A percentile compares a stretch with the other conserved stretches of the same genome.
Conservation (phyloP, 2,113 vertebrate genomes). For the Drymodes brunneopygia region DNA sequence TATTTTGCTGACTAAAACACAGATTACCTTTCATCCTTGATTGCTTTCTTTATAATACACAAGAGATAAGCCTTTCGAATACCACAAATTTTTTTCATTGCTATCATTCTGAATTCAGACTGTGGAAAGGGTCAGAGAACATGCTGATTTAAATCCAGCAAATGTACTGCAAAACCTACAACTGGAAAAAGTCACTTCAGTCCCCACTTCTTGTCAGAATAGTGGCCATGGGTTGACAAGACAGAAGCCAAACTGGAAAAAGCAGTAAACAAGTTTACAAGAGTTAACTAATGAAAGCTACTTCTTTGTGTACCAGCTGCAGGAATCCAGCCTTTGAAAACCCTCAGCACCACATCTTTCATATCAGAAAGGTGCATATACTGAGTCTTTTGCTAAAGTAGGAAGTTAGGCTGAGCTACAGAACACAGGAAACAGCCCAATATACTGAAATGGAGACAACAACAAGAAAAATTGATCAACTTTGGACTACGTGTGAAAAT, state of each 20-base stretch:
- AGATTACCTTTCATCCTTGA: neutral
- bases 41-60: constrained; percentile 20
- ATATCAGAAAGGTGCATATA: neutral
- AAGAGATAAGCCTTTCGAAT: constrained; percentile 43
- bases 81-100: constrained; percentile 55
- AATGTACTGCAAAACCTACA: neutral
- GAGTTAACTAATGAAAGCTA: neutral
- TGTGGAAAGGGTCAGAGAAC: neutral
- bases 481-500: neutral
- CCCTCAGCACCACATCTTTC: neutral
- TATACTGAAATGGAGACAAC: neutral
- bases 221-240: neutral
- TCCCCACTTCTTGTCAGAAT: neutral
- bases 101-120: constrained; percentile 37
- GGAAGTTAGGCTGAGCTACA: neutral
- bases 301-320: neutral
- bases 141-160: neutral
- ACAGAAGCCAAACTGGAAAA: neutral
- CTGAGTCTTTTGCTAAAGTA: neutral
- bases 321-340: neutral
- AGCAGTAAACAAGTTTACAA: neutral
- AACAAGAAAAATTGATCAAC: neutral
- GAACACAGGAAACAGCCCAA: neutral
- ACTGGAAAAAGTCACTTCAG: neutral
- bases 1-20: neutral